Conservation (phyloP, 2,797 vertebrate species). For the Halcyon badia region DNA sequence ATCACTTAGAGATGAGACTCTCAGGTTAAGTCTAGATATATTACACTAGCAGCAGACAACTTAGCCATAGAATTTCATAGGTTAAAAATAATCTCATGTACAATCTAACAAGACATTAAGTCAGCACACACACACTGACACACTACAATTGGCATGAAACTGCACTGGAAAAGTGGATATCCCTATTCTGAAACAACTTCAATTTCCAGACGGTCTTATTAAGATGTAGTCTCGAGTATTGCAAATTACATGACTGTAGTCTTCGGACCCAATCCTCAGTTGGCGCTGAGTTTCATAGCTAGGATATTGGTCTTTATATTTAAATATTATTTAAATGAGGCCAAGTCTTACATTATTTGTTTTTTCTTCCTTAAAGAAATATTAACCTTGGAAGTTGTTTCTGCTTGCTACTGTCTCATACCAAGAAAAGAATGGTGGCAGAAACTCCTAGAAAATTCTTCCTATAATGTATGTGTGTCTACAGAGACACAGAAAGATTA, state of each 20-base stretch:
- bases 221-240: neutral
- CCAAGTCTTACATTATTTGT: neutral
- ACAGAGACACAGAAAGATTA: neutral
- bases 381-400: neutral
- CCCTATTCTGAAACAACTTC: neutral
- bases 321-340: neutral
- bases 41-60: neutral
- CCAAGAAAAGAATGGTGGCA: neutral
- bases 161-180: neutral
- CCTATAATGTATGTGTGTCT: neutral
- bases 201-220: slow-evolving; percentile 32
- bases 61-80: neutral
- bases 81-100: neutral
- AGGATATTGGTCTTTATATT: neutral
- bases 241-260: neutral
- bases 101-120: neutral
- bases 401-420: neutral
- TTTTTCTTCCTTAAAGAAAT: slow-evolving; percentile 2
- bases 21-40: neutral
- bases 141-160: slow-evolving; percentile 20
- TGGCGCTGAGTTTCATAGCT: neutral
- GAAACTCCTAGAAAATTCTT: neutral
- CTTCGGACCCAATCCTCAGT: neutral
- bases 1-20: neutral
- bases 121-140: neutral